A percentile compares a stretch with the other conserved stretches of the same genome.
Evolutionary conservation across 2,888 invertebrate species (phyloP).

Genomic region (Nectonema munidae): DNA sequence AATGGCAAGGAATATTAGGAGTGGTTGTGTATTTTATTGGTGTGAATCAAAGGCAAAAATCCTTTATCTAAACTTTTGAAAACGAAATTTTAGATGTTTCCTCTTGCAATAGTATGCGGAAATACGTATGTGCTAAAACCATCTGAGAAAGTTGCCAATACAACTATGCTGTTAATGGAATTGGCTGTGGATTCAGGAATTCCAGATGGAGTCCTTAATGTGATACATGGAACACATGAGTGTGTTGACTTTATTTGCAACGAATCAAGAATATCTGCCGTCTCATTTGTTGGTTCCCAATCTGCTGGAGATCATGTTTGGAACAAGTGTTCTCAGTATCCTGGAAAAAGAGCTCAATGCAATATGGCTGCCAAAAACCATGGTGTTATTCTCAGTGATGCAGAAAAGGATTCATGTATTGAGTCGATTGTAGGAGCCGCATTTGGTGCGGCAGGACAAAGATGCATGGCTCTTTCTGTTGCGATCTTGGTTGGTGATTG

Average conservation of each 20-base stretch:
- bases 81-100: slow-evolving; percentile 30
- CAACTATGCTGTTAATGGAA: slow-evolving; percentile 69
- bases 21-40: too few relatives aligned
- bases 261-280: too few relatives aligned
- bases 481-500: slow-evolving; percentile 66
- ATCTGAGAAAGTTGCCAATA: slow-evolving; percentile 85
- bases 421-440: slow-evolving; percentile 42
- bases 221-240: slow-evolving; percentile 67
- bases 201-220: slow-evolving; percentile 75
- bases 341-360: slow-evolving; percentile 74
- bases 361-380: slow-evolving; percentile 99
- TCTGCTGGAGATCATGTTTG: slow-evolving; percentile 64
- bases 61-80: too few relatives aligned
- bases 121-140: slow-evolving; percentile 77
- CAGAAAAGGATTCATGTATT: slow-evolving; percentile 49
- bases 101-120: slow-evolving; percentile 41
- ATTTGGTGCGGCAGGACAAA: slow-evolving; percentile 90
- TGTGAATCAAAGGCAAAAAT: too few relatives aligned
- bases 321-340: slow-evolving; percentile 47
- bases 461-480: slow-evolving; percentile 92
- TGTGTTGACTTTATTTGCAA: slow-evolving; percentile 19
- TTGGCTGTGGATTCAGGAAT: slow-evolving; percentile 66
- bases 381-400: slow-evolving; percentile 76
- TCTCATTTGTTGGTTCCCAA: too few relatives aligned
- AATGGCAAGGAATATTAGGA: too few relatives aligned